These are phyloP conservation scores for Coleophora flavipennella DNA, from an alignment of 2,888 invertebrate species.

Conservation along the genomic window DNA sequence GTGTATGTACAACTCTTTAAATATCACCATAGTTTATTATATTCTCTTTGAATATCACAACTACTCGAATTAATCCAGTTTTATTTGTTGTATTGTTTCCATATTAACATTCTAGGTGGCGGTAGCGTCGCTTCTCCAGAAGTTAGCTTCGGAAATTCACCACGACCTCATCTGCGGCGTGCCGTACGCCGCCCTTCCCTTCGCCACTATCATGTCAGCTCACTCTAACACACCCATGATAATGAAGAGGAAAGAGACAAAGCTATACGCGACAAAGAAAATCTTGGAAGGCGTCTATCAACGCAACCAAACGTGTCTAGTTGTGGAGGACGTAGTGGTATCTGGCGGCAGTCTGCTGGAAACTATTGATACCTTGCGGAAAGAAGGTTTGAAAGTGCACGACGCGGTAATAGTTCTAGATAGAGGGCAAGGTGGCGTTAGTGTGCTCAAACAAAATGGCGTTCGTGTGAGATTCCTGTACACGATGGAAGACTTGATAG, in stretches of 20 bases:
- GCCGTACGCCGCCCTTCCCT: conserved; percentile 96
- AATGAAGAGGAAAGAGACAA: conserved; percentile 93
- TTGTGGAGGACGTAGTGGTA: conserved; percentile 95
- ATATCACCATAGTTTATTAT: no score
- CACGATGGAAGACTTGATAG: conserved; percentile 76
- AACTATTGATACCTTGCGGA: conserved; percentile 81
- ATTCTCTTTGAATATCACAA: no score
- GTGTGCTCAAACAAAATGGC: conserved; percentile 79
- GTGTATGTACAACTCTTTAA: no score
- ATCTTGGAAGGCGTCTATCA: conserved; percentile 89
- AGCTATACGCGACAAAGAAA: conserved; percentile 95
- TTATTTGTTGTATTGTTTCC: no score
- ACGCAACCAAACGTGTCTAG: conserved; percentile 80
- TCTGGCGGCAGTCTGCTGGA: conserved; percentile 95
- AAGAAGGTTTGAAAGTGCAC: conserved; percentile 76
- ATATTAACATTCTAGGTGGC: conserved; percentile 29
- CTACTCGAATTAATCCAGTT: no score
- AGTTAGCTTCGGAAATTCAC: conserved; percentile 35
- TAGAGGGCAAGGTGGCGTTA: conserved; percentile 90
- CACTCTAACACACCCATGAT: conserved; percentile 86
- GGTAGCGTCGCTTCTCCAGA: conserved; percentile 41
- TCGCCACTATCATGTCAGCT: conserved; percentile 88
- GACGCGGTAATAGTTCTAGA: conserved; percentile 93
- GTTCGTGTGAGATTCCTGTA: conserved; percentile 80
- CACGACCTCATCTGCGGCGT: conserved; percentile 92